phyloP scores from a whole-genome alignment of 1,140 invertebrate genomes.

The Caenorhabditis latens region DNA sequence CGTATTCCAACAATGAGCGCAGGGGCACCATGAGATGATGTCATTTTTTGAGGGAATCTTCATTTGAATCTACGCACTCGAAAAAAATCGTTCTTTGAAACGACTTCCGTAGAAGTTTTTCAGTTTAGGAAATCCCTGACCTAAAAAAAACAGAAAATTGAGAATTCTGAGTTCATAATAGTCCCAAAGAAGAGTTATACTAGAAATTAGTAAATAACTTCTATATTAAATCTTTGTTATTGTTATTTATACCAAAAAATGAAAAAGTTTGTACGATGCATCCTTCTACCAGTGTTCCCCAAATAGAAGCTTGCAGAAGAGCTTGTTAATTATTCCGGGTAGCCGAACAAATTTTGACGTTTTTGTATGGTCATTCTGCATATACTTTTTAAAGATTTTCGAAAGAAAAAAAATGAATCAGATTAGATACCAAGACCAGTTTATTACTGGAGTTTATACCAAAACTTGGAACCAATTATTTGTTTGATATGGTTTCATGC shows the following conservation, averaged over 20 bases:
- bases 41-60: constrained; percentile 35
- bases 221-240: background rate
- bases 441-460: background rate
- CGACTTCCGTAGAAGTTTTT: background rate
- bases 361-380: background rate
- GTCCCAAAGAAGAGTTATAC: background rate
- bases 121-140: background rate
- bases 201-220: background rate
- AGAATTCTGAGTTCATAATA: background rate
- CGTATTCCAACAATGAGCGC: constrained; percentile 12
- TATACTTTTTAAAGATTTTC: background rate
- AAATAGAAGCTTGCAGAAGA: constrained; percentile 1
- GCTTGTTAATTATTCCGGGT: constrained; percentile 28
- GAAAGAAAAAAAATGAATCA: background rate
- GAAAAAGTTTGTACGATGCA: background rate
- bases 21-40: background rate
- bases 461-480: background rate
- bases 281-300: constrained; percentile 8
- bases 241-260: constrained; percentile 17
- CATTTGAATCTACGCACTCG: constrained; percentile 1
- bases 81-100: background rate
- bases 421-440: background rate
- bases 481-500: background rate
- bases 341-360: background rate
- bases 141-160: background rate